Conservation (phyloP, 2,888 invertebrate species). For the Gerosis bhagava region DNA sequence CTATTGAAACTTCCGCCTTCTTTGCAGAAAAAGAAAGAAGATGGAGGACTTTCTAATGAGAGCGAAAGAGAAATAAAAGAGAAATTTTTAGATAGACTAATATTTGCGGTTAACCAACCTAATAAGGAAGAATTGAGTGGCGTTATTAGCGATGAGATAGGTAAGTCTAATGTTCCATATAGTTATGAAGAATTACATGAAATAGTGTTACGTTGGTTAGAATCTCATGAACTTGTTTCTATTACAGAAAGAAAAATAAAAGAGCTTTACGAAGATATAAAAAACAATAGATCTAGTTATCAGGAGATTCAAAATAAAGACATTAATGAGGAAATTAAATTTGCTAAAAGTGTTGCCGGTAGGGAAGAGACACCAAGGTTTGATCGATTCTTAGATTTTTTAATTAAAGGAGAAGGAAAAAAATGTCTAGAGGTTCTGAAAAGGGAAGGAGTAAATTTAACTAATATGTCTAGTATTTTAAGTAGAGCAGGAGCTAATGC, state of each 20-base stretch:
- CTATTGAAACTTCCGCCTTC: conserved; percentile 33
- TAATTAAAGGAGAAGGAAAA: conserved; percentile 42
- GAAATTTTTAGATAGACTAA: conserved; percentile 35
- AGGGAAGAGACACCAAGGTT: conserved; percentile 44
- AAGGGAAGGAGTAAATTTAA: too few relatives aligned
- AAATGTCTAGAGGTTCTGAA: conserved; percentile 28
- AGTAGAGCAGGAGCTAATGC: too few relatives aligned
- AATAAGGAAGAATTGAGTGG: conserved; percentile 31
- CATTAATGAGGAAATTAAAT: conserved; percentile 39
- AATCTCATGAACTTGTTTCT: conserved; percentile 38
- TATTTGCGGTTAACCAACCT: conserved; percentile 23
- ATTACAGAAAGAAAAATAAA: conserved; percentile 31
- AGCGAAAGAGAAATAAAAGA: conserved; percentile 30
- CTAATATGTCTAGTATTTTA: too few relatives aligned
- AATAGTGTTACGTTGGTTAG: conserved; percentile 43
- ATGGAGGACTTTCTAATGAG: conserved; percentile 29
- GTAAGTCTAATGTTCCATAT: conserved; percentile 32
- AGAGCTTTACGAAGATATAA: conserved; percentile 37
- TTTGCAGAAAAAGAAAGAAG: conserved; percentile 32
- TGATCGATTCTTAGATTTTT: conserved; percentile 47
- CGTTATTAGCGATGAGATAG: conserved; percentile 29
- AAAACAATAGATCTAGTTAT: conserved; percentile 37
- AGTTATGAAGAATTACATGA: conserved; percentile 41
- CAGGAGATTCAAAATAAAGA: conserved; percentile 21
- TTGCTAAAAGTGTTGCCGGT: conserved; percentile 47